Conservation (phyloP, 2,888 invertebrate genomes). For the Diarsia brunnea region DNA sequence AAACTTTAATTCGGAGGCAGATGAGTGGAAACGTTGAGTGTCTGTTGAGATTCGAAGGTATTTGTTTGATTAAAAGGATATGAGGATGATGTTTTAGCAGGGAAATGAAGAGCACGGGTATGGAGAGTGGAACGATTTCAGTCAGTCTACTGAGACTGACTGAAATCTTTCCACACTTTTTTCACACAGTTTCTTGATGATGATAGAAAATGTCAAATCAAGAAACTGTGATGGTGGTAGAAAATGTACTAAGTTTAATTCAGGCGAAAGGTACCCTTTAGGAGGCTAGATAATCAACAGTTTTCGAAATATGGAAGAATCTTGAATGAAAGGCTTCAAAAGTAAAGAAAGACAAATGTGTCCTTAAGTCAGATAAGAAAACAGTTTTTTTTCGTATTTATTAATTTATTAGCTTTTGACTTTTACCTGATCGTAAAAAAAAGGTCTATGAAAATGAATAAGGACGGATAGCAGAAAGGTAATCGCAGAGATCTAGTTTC, state of each 20-base stretch:
- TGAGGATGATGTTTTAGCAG: not conserved
- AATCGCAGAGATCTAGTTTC: not conserved
- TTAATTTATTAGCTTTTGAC: too few relatives aligned
- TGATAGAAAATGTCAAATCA: too few relatives aligned
- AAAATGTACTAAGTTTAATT: not conserved
- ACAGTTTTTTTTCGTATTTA: too few relatives aligned
- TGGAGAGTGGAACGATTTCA: not conserved
- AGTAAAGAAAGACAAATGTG: too few relatives aligned
- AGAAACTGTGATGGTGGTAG: too few relatives aligned
- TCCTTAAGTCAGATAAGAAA: too few relatives aligned
- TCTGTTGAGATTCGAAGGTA: conserved; percentile 15
- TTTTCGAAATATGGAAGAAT: not conserved
- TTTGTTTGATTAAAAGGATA: conserved; percentile 46
- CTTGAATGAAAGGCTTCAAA: too few relatives aligned
- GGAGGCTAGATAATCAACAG: not conserved
- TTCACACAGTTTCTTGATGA: too few relatives aligned
- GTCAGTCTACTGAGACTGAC: too few relatives aligned
- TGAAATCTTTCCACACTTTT: too few relatives aligned
- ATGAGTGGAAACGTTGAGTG: conserved; percentile 68
- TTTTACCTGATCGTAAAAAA: not conserved
- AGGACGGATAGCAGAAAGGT: too few relatives aligned
- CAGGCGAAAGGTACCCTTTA: not conserved
- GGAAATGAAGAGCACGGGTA: not conserved
- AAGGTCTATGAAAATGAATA: not conserved
- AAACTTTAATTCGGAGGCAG: conserved; percentile 73